Percentiles rank a stretch among this genome's conserved stretches.
These are phyloP conservation scores for Channa maculata DNA, from an alignment of 2,113 vertebrate genomes.

Conservation along the genomic window DNA sequence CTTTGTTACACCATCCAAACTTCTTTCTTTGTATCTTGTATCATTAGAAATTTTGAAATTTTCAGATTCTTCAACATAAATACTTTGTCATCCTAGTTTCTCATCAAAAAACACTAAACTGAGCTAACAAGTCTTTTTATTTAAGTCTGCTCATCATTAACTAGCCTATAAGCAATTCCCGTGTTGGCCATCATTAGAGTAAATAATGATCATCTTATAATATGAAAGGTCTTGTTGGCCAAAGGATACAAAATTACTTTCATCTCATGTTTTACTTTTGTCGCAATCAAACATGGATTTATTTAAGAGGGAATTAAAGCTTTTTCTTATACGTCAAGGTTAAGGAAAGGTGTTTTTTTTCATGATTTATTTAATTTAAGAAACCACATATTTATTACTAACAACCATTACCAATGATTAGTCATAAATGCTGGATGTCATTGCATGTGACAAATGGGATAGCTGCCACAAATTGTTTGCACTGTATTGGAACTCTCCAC, in stretches of 20 bases:
- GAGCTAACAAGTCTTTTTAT: background rate
- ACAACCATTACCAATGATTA: background rate
- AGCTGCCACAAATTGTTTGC: conserved; percentile 13
- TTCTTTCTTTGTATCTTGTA: conserved; percentile 5
- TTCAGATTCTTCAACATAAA: background rate
- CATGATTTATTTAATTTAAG: conserved; percentile 3
- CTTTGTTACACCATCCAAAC: background rate
- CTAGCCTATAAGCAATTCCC: conserved; percentile 5
- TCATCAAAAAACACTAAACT: background rate
- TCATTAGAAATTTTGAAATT: conserved; percentile 15
- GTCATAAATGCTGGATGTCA: background rate
- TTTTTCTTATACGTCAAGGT: background rate
- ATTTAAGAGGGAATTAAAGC: background rate
- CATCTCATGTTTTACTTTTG: background rate
- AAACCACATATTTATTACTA: background rate
- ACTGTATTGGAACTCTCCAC: background rate
- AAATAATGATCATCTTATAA: conserved; percentile 29
- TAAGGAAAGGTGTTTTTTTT: background rate
- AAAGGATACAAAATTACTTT: conserved; percentile 1
- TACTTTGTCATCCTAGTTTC: background rate
- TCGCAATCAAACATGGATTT: background rate
- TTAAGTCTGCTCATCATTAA: conserved; percentile 45
- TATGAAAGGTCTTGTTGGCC: background rate
- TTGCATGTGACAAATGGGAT: background rate
- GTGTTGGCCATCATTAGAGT: background rate